Conservation (phyloP, 2,797 vertebrate genomes). For the Parambassis ranga region DNA sequence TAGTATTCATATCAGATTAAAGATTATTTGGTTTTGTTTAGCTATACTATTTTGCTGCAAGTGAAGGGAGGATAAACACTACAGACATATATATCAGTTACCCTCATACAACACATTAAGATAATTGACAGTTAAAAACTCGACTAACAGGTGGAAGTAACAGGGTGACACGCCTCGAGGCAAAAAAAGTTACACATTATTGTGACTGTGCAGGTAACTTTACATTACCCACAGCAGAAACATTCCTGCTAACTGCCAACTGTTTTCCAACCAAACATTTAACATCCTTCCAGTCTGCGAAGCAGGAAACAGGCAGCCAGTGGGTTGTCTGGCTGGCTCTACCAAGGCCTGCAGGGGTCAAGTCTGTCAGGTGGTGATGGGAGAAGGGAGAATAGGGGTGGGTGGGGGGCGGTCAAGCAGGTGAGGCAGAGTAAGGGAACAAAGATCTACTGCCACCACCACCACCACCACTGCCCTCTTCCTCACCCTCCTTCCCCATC, state of each 20-base stretch:
- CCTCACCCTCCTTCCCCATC: conserved; percentile 27
- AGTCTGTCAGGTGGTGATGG: conserved; percentile 49
- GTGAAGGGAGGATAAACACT: not conserved
- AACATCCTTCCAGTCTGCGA: conserved; percentile 68
- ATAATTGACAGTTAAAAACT: not conserved
- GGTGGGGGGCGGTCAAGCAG: conserved; percentile 45
- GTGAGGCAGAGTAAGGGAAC: conserved; percentile 64
- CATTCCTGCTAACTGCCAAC: too few relatives aligned
- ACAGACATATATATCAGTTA: not conserved
- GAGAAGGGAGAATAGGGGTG: not conserved
- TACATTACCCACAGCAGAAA: too few relatives aligned
- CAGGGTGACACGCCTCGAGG: not conserved
- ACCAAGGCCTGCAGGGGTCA: conserved; percentile 37
- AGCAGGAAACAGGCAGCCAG: conserved; percentile 58
- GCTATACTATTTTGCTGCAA: too few relatives aligned
- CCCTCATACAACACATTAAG: not conserved
- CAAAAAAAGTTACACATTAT: not conserved
- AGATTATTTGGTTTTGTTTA: too few relatives aligned
- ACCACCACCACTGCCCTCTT: not conserved
- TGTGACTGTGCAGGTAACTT: too few relatives aligned
- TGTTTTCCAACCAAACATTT: conserved; percentile 47
- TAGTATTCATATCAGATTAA: too few relatives aligned
- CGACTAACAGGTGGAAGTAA: not conserved
- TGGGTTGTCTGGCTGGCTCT: conserved; percentile 49
- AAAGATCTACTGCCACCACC: conserved; percentile 48